phyloP scores from a whole-genome alignment of 2,888 invertebrate genomes.

The Dryococelus australis region DNA sequence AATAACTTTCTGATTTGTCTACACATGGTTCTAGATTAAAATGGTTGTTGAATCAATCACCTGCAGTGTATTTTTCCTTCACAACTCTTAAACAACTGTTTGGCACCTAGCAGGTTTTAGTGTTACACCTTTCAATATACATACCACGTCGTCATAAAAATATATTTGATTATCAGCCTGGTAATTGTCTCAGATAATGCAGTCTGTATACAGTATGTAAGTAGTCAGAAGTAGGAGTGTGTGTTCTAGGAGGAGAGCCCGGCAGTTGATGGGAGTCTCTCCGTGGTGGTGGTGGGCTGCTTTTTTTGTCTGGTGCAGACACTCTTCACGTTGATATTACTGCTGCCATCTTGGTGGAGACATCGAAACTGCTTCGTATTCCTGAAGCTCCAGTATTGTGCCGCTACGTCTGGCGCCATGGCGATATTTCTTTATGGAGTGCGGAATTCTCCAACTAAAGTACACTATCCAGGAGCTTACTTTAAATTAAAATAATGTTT shows the following conservation, averaged over 20 bases:
- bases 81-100: no score
- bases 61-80: no score
- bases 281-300: conserved; percentile 62
- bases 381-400: conserved; percentile 73
- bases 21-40: no score
- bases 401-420: conserved; percentile 75
- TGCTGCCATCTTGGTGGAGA: conserved; percentile 62
- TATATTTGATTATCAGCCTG: no score
- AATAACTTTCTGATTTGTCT: no score
- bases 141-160: no score
- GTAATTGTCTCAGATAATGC: no score
- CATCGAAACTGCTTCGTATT: conserved; percentile 67
- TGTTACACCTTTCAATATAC: no score
- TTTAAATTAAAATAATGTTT: no score
- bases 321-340: conserved; percentile 60
- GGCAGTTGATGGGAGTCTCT: background rate
- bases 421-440: conserved; percentile 59
- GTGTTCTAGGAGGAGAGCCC: background rate
- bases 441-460: conserved; percentile 56
- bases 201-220: no score
- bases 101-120: no score
- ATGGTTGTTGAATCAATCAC: no score
- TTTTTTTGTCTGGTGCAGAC: conserved; percentile 63
- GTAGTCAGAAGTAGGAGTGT: background rate
- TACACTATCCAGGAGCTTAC: conserved; percentile 39